A percentile compares a stretch with the other conserved stretches of the same genome.
phyloP scores from a whole-genome alignment of 2,113 vertebrate species.

The Menura novaehollandiae region DNA sequence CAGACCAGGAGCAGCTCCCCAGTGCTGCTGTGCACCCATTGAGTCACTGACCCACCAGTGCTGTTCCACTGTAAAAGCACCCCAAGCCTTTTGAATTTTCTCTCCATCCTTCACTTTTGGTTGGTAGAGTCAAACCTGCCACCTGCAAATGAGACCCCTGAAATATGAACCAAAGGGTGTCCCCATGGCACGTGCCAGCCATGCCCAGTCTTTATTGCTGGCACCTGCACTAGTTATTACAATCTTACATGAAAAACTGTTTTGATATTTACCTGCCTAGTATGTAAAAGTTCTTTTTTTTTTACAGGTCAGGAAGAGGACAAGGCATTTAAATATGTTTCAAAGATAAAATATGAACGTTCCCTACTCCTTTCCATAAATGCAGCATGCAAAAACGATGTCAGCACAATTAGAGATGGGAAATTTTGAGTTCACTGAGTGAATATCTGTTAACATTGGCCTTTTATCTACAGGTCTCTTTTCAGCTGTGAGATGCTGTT shows the following conservation, averaged over 20 bases:
- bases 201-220: not conserved
- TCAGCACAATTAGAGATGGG: not conserved
- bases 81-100: not conserved
- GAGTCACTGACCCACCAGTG: not conserved
- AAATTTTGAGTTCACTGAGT: conserved; percentile 38
- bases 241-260: not conserved
- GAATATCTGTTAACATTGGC: conserved; percentile 27
- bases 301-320: not conserved
- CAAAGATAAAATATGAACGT: not conserved
- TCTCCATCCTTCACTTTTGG: not conserved
- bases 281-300: not conserved
- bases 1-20: not conserved
- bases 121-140: not conserved
- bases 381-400: not conserved
- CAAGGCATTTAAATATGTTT: not conserved
- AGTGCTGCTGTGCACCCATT: rapidly evolving
- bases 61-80: not conserved
- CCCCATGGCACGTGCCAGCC: not conserved
- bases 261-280: not conserved
- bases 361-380: not conserved
- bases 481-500: conserved; percentile 43
- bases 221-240: not conserved
- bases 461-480: conserved; percentile 19
- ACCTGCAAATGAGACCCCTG: not conserved
- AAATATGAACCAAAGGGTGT: not conserved